Base-by-base conservation (phyloP, 1,140 invertebrate genomes). In the Theocolax elegans region DNA sequence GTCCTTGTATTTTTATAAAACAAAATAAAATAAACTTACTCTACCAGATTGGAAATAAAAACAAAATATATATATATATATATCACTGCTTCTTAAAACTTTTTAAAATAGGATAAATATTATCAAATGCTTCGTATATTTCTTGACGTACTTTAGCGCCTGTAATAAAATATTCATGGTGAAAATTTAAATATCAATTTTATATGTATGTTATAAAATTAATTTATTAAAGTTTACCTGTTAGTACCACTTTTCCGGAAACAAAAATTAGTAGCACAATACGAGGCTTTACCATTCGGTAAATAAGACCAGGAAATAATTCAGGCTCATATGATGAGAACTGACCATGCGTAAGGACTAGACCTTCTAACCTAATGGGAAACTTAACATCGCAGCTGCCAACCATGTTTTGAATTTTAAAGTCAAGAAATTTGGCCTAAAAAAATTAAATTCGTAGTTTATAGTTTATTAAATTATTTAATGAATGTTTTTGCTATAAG, bases 361-460 rank as follows among this genome's bases (percentile, higher is more conserved):
- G 88, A 62, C 97, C 97, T 89, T 99, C 98, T 51, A 99, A 87
- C 79, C 97, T 91, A 75, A 99, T 99, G 6, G 97, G 97, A 87
- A 99, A 99, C 84, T 98, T 98, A 0, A 99, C 97, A 88, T 99
- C 98, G 88, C 97, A 99, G 80, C 96, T 99, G 12, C 97, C 98
- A 46, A 99, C 98, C 97, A 99, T 99, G 83, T 99, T 99, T 88
- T 99, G 98, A 75, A 99, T 98, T 90, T 99, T 99, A 82, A 99
- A 99, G 81, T 99, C 97, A 56, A 98, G 89, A 86, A 99, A 99
- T 86, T 99, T 99, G 7, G 97, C 97, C 91, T 97, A 87, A 59
- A 46, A 75, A 73, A 71, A 73, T 67, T n/a, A 4, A 46, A 4
- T 46, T 46, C 6, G 31, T n/a, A 56, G 4, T 49, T 27, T 23